These are phyloP conservation scores for Channa argus DNA, from an alignment of 2,113 vertebrate species.

Conservation along the genomic window DNA sequence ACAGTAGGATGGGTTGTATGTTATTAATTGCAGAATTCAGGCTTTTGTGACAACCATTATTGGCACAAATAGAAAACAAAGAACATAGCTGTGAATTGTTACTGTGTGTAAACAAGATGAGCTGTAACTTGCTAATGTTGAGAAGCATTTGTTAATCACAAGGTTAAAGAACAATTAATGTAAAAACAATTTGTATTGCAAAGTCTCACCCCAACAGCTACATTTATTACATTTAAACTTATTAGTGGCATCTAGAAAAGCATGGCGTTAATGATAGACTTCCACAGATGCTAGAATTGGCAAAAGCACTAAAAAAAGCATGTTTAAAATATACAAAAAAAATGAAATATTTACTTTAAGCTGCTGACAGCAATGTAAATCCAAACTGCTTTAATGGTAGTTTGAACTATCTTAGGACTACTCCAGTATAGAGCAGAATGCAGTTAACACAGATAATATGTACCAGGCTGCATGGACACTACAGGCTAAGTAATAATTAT, in stretches of 20 bases:
- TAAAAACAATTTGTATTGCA: neutral
- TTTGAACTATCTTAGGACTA: no score
- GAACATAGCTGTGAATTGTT: neutral
- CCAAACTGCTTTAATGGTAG: neutral
- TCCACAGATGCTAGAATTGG: neutral
- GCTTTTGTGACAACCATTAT: conserved; percentile 30
- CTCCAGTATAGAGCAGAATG: neutral
- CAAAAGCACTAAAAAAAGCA: neutral
- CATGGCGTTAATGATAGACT: neutral
- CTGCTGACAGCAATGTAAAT: neutral
- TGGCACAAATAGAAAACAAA: conserved; percentile 38
- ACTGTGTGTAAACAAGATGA: neutral
- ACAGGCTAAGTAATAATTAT: no score
- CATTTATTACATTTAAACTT: no score
- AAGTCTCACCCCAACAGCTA: neutral
- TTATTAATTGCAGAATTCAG: conserved; percentile 4
- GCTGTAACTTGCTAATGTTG: no score
- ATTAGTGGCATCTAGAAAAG: neutral
- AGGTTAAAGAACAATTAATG: no score
- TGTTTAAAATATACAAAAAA: no score
- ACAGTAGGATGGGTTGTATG: neutral
- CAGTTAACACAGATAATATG: neutral
- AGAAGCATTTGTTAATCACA: no score
- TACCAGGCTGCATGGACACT: neutral
- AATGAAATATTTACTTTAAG: no score